Evolutionary conservation across 1,140 invertebrate species (phyloP), one percentile per base, ranked within the genome.

Genomic region (Macrocentrus cingulum): DNA sequence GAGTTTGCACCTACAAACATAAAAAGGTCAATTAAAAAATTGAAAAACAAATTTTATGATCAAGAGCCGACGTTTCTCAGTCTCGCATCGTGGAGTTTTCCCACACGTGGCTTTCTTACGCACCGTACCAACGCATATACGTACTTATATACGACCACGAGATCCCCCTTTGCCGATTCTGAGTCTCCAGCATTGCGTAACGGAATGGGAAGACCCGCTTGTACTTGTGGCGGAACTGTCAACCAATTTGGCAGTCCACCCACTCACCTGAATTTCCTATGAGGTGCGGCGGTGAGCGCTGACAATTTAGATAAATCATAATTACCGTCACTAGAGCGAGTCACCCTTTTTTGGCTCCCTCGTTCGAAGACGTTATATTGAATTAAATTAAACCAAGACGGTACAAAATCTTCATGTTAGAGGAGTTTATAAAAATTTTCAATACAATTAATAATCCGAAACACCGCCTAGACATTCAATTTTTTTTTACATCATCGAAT

Each of bases 11-110:
- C 41, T 16, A 39, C 23, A 32, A 39, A 56, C 32, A 25, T 56
- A 46, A 46, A 42, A 41, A 15, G 49, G 16, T 58, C 19, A 29
- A 51, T 18, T 42, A 57, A 61, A 36, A 45, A 57, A 41, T n/a
- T 23, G 42, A 58, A 18, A 18, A 32, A 49, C 11, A 53, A 41
- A 41, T 45, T 58, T 51, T 37, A 66, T 63, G 66, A 76, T 76
- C 67, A 69, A 76, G 68, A 67, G 71, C 65, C 32, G 32, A 65
- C 66, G 67, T 77, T 78, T 78, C 76, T 78, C 76, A 78, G 76
- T 79, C 76, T 79, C 76, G 76, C 75, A 76, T 77, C 72, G 67
- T 61, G 46, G 75, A 65, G 60, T 63, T 76, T 79, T 77, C 76
- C 76, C 76, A 79, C 74, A 77, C 69, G 68, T 65, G 67, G 65